Percentiles rank a stretch among this genome's conserved stretches.
These are phyloP conservation scores for Glyptemys insculpta DNA, from an alignment of 2,797 vertebrate genomes.

Conservation along the genomic window DNA sequence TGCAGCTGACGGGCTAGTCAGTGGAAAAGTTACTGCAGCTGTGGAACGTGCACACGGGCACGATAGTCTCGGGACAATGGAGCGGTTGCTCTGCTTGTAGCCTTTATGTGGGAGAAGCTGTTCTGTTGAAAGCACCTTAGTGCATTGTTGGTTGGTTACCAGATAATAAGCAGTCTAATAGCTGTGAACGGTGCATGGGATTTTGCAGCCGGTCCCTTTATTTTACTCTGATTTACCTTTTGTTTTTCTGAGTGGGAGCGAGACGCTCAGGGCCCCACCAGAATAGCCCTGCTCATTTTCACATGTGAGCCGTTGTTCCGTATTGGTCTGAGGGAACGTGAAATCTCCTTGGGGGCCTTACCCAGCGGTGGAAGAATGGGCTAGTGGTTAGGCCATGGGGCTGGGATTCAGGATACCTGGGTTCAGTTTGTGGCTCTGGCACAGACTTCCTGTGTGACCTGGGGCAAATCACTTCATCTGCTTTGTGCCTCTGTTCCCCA, in stretches of 20 bases:
- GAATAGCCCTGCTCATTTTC: neutral
- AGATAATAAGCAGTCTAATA: accelerated
- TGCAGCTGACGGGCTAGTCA: neutral
- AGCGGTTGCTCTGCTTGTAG: neutral
- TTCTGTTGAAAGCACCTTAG: neutral
- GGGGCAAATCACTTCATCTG: accelerated
- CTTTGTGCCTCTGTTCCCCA: neutral
- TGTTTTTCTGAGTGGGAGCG: neutral
- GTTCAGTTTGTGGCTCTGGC: neutral
- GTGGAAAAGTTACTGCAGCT: neutral
- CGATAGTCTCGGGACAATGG: neutral
- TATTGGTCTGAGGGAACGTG: accelerated
- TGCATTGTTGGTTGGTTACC: neutral
- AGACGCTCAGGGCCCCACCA: accelerated
- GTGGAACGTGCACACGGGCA: neutral
- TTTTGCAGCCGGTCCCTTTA: accelerated
- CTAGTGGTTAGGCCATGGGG: neutral
- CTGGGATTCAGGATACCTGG: neutral
- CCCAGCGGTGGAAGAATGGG: neutral
- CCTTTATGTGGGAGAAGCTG: neutral
- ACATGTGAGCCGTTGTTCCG: accelerated
- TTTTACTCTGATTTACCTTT: accelerated
- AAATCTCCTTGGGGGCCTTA: neutral
- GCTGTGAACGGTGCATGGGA: neutral
- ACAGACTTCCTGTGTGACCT: accelerated